A percentile compares a stretch with the other conserved stretches of the same genome.
Evolutionary conservation across 2,888 invertebrate species (phyloP).

Genomic region (Archaeoteleia sp.): DNA sequence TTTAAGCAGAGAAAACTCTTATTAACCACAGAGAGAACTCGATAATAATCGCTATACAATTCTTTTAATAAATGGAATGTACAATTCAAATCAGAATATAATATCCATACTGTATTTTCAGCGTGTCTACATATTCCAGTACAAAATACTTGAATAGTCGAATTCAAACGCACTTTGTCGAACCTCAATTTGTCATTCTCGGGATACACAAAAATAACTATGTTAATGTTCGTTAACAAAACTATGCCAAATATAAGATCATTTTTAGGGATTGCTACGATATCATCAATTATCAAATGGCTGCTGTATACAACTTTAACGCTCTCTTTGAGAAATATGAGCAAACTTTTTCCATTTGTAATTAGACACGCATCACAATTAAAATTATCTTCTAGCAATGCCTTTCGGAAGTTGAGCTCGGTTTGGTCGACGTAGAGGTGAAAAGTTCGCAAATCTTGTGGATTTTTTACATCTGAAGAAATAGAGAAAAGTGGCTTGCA

Average conservation of each 20-base stretch:
- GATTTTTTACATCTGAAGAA: slow-evolving; percentile 3
- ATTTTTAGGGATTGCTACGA: slow-evolving; percentile 54
- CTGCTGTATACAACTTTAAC: slow-evolving; percentile 58
- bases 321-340: slow-evolving; percentile 47
- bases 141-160: slow-evolving; percentile 51
- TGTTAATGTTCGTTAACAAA: slow-evolving; percentile 49
- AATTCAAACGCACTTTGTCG: slow-evolving; percentile 58
- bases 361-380: slow-evolving; percentile 60
- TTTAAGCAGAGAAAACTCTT: slow-evolving; percentile 56
- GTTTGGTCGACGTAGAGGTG: slow-evolving; percentile 46
- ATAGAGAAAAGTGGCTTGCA: slow-evolving; percentile 56
- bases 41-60: slow-evolving; percentile 33
- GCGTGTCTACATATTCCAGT: slow-evolving; percentile 46
- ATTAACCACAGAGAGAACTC: slow-evolving; percentile 39
- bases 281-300: slow-evolving; percentile 55
- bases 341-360: slow-evolving; percentile 58
- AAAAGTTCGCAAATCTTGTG: slow-evolving; percentile 37
- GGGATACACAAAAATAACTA: slow-evolving; percentile 56
- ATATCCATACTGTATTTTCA: slow-evolving; percentile 57
- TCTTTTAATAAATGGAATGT: slow-evolving; percentile 58
- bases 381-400: slow-evolving; percentile 27
- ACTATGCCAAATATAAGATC: slow-evolving; percentile 56
- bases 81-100: slow-evolving; percentile 57
- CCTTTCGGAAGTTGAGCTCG: slow-evolving; percentile 46
- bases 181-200: slow-evolving; percentile 54